Evolutionary conservation across 35 echinoderm and acorn worm species (phyloP).

Genomic region (Apostichopus parvimensis): DNA sequence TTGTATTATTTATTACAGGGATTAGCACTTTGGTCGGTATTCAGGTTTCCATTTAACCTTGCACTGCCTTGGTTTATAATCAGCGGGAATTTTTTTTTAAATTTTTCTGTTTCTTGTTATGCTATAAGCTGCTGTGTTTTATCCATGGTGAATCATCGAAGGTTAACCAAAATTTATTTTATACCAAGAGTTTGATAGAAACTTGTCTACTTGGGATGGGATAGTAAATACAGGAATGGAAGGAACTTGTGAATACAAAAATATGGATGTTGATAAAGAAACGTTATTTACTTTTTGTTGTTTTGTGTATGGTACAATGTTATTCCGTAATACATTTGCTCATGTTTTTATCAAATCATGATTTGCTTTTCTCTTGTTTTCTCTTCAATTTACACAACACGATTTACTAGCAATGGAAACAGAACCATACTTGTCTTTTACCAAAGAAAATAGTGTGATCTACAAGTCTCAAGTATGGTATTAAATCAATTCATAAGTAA

Average conservation of each 20-base stretch:
- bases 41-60: background rate
- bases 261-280: slow-evolving; percentile 3
- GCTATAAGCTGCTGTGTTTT: background rate
- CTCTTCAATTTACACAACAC: background rate
- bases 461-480: no score
- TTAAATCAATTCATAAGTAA: no score
- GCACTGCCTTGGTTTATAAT: background rate
- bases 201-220: no score
- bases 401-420: no score
- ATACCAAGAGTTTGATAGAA: background rate
- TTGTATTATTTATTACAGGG: no score
- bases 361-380: background rate
- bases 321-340: background rate
- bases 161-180: no score
- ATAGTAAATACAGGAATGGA: background rate
- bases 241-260: background rate
- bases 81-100: background rate
- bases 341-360: background rate
- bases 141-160: background rate
- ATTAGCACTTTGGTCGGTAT: slow-evolving; percentile 1
- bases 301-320: background rate
- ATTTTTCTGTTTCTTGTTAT: background rate
- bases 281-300: background rate
- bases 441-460: no score
- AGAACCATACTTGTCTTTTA: no score